phyloP scores from a whole-genome alignment of 2,888 invertebrate genomes.

The Morpho helenor region DNA sequence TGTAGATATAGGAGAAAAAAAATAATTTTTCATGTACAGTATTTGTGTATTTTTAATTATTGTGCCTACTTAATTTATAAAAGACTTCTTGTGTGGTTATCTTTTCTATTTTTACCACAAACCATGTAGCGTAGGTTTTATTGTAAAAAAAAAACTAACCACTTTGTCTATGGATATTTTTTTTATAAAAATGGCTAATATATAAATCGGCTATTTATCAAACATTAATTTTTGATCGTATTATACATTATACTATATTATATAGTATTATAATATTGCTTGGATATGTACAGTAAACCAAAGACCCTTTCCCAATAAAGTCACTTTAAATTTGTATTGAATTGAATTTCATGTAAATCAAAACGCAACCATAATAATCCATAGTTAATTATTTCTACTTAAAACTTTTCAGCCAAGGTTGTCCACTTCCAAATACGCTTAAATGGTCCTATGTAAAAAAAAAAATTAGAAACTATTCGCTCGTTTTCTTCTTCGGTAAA shows the following conservation, averaged over 20 bases:
- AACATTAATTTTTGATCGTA: neutral
- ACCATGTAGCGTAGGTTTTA: conserved; percentile 22
- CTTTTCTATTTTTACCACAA: conserved; percentile 7
- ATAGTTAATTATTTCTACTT: conserved; percentile 16
- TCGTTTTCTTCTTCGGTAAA: conserved; percentile 13
- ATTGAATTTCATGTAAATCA: neutral
- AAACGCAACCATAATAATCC: neutral
- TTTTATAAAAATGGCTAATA: conserved; percentile 20
- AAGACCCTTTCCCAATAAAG: conserved; percentile 31
- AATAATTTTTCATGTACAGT: conserved; percentile 53
- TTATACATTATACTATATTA: neutral
- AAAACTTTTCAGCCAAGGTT: conserved; percentile 11
- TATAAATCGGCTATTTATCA: neutral
- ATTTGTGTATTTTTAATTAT: conserved; percentile 36
- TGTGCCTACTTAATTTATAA: conserved; percentile 37
- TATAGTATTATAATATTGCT: conserved; percentile 7
- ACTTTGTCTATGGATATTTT: conserved; percentile 12
- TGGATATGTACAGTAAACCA: conserved; percentile 44
- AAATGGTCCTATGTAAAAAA: conserved; percentile 29
- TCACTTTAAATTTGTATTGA: neutral
- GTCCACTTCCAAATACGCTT: conserved; percentile 36
- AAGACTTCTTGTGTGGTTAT: conserved; percentile 23
- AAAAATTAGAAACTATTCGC: conserved; percentile 31
- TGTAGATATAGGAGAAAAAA: conserved; percentile 40
- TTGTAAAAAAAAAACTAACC: conserved; percentile 21